Conservation (phyloP, 2,888 invertebrate species). For the Drosophila affinis region DNA sequence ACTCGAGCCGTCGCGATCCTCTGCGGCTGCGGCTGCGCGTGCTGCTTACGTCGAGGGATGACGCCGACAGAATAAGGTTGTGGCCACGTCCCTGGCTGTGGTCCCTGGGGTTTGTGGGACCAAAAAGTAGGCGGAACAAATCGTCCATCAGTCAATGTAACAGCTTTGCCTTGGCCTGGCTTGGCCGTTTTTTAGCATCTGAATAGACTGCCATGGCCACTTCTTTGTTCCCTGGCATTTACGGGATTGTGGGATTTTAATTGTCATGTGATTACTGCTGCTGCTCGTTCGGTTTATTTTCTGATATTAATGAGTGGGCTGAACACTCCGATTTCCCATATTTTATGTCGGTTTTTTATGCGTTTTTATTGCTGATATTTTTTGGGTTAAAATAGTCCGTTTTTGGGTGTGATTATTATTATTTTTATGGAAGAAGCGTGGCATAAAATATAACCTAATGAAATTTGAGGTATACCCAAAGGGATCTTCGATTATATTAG, state of each 20-base stretch:
- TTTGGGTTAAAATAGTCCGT: constrained; percentile 19
- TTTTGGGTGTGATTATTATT: constrained; percentile 11
- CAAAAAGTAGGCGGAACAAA: constrained; percentile 81
- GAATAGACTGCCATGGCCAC: constrained; percentile 35
- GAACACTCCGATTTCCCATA: constrained; percentile 29
- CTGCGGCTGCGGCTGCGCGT: constrained; percentile 58
- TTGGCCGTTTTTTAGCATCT: constrained; percentile 56
- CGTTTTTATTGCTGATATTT: constrained; percentile 27
- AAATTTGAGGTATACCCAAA: background rate
- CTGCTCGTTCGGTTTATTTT: constrained; percentile 31
- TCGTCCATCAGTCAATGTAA: constrained; percentile 80
- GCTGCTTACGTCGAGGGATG: constrained; percentile 48
- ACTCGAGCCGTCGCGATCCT: background rate
- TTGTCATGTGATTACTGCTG: constrained; percentile 60
- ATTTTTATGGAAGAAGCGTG: constrained; percentile 57
- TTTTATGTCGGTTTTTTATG: constrained; percentile 53
- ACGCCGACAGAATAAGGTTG: constrained; percentile 6
- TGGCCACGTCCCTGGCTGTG: background rate
- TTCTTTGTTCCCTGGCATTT: constrained; percentile 27
- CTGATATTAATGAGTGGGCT: constrained; percentile 70
- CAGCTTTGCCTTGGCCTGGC: constrained; percentile 35
- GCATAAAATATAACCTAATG: constrained; percentile 3
- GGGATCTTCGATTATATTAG: background rate
- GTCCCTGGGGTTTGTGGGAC: background rate
- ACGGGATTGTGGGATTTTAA: constrained; percentile 69